A percentile compares a stretch with the other conserved stretches of the same genome.
These are phyloP conservation scores for Neogale vison DNA, from an alignment of 2,113 vertebrate genomes.

Conservation along the genomic window DNA sequence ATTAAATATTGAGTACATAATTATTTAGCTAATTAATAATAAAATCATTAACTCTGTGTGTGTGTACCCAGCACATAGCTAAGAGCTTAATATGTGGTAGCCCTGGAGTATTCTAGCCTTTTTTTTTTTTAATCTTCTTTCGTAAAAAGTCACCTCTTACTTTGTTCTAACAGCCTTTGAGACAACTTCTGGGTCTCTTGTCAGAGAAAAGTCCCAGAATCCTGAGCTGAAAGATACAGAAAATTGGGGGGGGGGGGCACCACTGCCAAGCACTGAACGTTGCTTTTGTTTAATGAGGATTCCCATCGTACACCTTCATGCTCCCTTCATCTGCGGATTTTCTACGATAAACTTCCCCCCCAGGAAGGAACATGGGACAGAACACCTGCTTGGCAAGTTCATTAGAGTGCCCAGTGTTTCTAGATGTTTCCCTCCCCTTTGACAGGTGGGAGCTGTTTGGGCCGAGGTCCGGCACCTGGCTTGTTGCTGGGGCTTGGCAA, in stretches of 20 bases:
- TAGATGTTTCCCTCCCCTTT: rapidly evolving
- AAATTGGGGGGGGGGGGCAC: too few species aligned
- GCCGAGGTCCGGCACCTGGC: background rate
- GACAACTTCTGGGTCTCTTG: background rate
- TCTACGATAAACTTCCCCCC: background rate
- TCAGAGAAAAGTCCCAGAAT: background rate
- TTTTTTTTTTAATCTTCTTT: background rate
- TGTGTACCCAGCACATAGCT: background rate
- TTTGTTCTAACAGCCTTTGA: background rate
- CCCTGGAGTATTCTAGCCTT: background rate
- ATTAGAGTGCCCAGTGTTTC: background rate
- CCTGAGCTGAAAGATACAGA: background rate
- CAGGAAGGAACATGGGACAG: too few species aligned
- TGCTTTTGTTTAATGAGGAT: background rate
- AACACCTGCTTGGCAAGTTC: background rate
- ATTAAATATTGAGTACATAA: background rate
- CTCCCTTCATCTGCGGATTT: background rate
- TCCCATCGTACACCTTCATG: background rate
- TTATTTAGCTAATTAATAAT: background rate
- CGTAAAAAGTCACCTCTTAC: background rate
- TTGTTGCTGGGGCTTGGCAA: background rate
- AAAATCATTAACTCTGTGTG: background rate
- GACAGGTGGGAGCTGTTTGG: background rate
- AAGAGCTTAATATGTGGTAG: background rate
- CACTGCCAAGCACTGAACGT: rapidly evolving